phyloP scores from a whole-genome alignment of 2,113 vertebrate genomes.

The Hemibagrus wyckioides region DNA sequence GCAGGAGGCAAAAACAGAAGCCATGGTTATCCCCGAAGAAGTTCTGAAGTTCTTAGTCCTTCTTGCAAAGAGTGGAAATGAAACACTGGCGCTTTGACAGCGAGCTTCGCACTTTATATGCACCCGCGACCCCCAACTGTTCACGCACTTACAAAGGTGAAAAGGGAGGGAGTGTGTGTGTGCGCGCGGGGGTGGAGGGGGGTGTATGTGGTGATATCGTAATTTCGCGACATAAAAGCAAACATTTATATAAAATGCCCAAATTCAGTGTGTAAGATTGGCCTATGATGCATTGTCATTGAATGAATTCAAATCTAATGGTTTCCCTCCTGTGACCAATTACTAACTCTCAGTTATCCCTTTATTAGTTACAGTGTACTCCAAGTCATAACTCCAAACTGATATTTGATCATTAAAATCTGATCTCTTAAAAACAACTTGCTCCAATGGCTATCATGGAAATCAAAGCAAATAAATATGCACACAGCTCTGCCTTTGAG shows the following conservation, averaged over 20 bases:
- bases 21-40: slow-evolving; percentile 61
- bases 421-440: no score
- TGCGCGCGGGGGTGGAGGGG: slow-evolving; percentile 61
- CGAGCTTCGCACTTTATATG: slow-evolving; percentile 68
- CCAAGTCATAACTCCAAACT: neutral
- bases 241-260: slow-evolving; percentile 63
- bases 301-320: slow-evolving; percentile 21
- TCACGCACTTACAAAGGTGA: slow-evolving; percentile 80
- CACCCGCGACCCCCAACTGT: slow-evolving; percentile 71
- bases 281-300: slow-evolving; percentile 44
- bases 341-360: neutral
- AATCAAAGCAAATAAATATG: neutral
- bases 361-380: neutral
- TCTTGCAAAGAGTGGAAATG: slow-evolving; percentile 47
- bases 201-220: slow-evolving; percentile 11
- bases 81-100: slow-evolving; percentile 55
- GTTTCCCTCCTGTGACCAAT: neutral
- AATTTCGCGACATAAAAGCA: slow-evolving; percentile 69
- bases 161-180: slow-evolving; percentile 48
- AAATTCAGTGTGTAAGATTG: slow-evolving; percentile 68
- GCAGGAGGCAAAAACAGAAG: slow-evolving; percentile 58
- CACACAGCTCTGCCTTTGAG: neutral
- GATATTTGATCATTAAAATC: neutral
- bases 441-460: no score
- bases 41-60: neutral